Conservation (phyloP, 2,797 vertebrate species). For the Trematomus bernacchii region DNA sequence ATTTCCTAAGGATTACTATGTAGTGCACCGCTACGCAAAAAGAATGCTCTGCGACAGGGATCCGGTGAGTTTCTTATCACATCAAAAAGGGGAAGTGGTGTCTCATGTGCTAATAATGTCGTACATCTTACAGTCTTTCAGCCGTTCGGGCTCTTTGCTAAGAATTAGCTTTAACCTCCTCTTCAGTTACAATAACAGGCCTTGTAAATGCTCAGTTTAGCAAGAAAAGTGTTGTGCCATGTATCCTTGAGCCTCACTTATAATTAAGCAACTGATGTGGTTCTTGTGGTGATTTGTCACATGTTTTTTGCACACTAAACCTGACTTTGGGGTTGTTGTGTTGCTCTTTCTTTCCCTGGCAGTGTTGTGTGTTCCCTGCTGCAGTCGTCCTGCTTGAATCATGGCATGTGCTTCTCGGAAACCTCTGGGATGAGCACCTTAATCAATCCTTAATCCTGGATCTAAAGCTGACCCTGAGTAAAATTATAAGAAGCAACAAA, state of each 20-base stretch:
- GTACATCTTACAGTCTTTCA: neutral
- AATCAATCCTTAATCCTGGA: slow-evolving; percentile 78
- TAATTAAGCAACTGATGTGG: slow-evolving; percentile 31
- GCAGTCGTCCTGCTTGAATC: slow-evolving; percentile 81
- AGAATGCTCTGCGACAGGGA: slow-evolving; percentile 81
- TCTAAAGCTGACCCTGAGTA: slow-evolving; percentile 73
- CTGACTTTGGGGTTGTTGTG: slow-evolving; percentile 27
- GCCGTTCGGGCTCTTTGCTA: neutral
- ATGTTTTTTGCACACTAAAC: slow-evolving; percentile 23
- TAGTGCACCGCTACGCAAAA: slow-evolving; percentile 80
- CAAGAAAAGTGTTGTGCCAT: neutral
- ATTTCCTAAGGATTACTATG: slow-evolving; percentile 85
- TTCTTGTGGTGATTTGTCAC: slow-evolving; percentile 36
- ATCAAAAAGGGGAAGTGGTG: slow-evolving; percentile 10
- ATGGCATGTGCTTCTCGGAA: slow-evolving; percentile 78
- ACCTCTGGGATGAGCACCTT: slow-evolving; percentile 81
- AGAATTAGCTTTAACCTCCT: neutral
- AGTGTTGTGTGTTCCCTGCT: slow-evolving; percentile 86
- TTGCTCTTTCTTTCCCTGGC: slow-evolving; percentile 32
- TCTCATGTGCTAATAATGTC: slow-evolving; percentile 1
- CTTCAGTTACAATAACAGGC: neutral
- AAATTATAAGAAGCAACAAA: slow-evolving; percentile 70
- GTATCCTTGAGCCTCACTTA: neutral
- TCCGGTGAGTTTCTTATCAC: slow-evolving; percentile 77
- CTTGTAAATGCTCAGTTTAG: slow-evolving; percentile 4